These are phyloP conservation scores for Mastacembelus armatus DNA, from an alignment of 2,797 vertebrate genomes.

Conservation along the genomic window DNA sequence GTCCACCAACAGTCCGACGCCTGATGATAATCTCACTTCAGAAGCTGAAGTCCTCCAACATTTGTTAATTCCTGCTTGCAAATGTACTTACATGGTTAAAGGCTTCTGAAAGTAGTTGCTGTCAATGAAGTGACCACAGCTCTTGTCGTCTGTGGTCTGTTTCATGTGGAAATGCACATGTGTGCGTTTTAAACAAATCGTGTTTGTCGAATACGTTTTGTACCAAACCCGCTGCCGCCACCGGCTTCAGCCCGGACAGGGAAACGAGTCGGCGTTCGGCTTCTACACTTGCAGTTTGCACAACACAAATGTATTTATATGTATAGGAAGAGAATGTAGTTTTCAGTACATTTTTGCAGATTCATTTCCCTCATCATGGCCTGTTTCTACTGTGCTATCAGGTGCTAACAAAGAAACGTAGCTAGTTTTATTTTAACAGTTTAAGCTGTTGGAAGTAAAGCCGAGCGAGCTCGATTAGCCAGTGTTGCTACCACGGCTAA, in stretches of 20 bases:
- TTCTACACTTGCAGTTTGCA: constrained; percentile 80
- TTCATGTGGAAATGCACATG: no score
- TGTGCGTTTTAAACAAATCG: no score
- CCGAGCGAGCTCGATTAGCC: background rate
- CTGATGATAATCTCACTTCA: background rate
- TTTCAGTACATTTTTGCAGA: constrained; percentile 63
- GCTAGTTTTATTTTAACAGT: no score
- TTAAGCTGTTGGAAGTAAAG: no score
- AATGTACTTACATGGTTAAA: no score
- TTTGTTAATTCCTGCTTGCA: background rate
- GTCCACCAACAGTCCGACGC: no score
- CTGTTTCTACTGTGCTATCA: background rate
- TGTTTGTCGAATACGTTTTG: no score
- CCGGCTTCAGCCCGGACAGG: background rate
- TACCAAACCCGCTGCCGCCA: no score
- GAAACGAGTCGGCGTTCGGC: constrained; percentile 30
- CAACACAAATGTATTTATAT: constrained; percentile 81
- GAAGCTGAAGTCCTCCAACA: background rate
- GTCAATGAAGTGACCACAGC: background rate
- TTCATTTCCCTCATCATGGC: constrained; percentile 28
- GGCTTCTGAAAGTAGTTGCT: no score
- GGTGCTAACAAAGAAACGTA: no score
- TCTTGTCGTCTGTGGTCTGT: background rate
- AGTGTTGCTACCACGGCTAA: no score
- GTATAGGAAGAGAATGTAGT: constrained; percentile 74